Base-by-base conservation (phyloP, 2,888 invertebrate genomes). In the Microplitis manilae region DNA sequence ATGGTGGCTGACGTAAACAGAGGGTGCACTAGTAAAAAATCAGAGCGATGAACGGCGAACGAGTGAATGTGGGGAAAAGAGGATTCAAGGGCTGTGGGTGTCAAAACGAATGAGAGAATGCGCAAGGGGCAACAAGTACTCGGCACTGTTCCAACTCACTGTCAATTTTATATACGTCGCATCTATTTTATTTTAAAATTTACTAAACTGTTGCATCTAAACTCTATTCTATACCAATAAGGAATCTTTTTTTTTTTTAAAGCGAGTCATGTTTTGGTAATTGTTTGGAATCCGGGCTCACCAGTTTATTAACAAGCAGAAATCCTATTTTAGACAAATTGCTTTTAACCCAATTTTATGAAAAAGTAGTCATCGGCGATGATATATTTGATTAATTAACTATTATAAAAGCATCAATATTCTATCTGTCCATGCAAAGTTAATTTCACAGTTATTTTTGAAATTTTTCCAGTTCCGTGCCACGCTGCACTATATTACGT, bases 61-160 rank as follows among this genome's bases (percentile, higher is more conserved):
- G 62, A 70, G 60, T 61, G 15, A 41, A 72, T 68, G 6, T 64
- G 50, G 61, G 8, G 65, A 75, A 30, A 76, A 41, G 65, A 60
- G 50, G 50, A 15, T 38, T 40, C 41, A 72, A 74, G 69, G 41
- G 71, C 38, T 69, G 64, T 1, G 40, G 73, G 76, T 61, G 71
- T 38, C 9, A 41, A 70, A 40, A 60, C 68, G 30, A 61, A 68
- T 75, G 68, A 73, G 71, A 60, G 73, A 72, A 61, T 30, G 75
- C 62, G 72, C 15, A 64, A 73, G 76, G 80, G 83, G 82, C 82
- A 83, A 83, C 83, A 83, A 83, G 83, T 83, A 82, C 82, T 81
- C 79, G 81, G 82, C 79, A 81, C 78, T 68, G 80, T 81, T 81
- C 81, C 80, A 83, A 81, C 81, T 76, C 81, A 80, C 75, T 75